A percentile compares a stretch with the other conserved stretches of the same genome.
These are phyloP conservation scores for Chaetoderma sp. DNA, from an alignment of 2,888 invertebrate genomes.

Conservation along the genomic window DNA sequence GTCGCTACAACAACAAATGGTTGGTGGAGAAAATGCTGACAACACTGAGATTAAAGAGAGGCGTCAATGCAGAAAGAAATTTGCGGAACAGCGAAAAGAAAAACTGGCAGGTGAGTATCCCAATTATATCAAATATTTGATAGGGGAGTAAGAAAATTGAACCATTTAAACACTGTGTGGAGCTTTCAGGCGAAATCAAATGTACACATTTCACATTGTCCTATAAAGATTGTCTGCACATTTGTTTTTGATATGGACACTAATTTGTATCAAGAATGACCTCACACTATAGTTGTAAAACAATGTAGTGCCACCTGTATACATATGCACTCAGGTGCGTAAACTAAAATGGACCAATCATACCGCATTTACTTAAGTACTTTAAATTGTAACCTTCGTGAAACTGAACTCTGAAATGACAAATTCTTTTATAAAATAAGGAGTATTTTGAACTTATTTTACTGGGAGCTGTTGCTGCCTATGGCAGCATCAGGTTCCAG, in stretches of 20 bases:
- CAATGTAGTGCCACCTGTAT: too few species aligned
- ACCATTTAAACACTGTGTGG: background rate
- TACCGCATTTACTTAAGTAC: too few species aligned
- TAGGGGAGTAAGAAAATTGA: background rate
- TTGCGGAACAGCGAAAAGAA: constrained; percentile 75
- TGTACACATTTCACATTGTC: background rate
- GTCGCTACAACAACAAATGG: constrained; percentile 80
- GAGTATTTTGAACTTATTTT: too few species aligned
- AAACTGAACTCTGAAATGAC: too few species aligned
- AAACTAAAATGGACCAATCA: too few species aligned
- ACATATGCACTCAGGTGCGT: too few species aligned
- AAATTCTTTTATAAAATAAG: too few species aligned
- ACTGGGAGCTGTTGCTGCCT: too few species aligned
- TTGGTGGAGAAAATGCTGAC: constrained; percentile 83
- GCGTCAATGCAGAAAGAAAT: constrained; percentile 77
- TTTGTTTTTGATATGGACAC: background rate
- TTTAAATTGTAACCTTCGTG: too few species aligned
- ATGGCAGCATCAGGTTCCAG: too few species aligned
- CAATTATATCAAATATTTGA: background rate
- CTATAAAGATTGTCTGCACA: background rate
- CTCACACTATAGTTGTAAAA: too few species aligned
- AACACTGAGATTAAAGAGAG: constrained; percentile 80
- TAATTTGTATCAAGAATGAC: background rate
- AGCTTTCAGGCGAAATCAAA: background rate
- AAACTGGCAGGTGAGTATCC: constrained; percentile 61